phyloP scores from a whole-genome alignment of 2,888 invertebrate genomes.

The Lasius fuliginosus region DNA sequence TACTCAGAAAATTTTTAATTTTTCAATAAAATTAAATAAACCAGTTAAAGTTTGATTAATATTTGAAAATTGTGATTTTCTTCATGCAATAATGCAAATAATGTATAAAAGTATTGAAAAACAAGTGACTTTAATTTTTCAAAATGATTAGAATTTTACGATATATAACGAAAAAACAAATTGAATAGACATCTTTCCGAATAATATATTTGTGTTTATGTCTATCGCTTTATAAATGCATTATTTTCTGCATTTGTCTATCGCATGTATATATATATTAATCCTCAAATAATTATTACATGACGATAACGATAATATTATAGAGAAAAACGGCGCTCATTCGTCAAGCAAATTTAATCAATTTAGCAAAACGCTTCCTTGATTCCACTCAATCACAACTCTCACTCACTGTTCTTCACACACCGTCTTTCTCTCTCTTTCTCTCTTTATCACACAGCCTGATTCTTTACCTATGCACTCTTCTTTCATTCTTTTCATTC shows the following conservation, averaged over 20 bases:
- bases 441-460: neutral
- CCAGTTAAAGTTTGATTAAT: neutral
- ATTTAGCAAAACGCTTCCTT: constrained; percentile 34
- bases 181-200: neutral
- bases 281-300: neutral
- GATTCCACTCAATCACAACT: constrained; percentile 15
- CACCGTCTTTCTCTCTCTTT: constrained; percentile 26
- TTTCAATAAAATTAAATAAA: constrained; percentile 35
- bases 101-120: neutral
- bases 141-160: neutral
- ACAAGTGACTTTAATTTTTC: neutral
- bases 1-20: neutral
- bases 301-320: neutral
- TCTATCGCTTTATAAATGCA: neutral
- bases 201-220: neutral
- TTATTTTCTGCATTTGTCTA: constrained; percentile 6
- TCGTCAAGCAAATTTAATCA: constrained; percentile 29
- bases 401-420: constrained; percentile 31
- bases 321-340: constrained; percentile 18
- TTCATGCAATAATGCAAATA: neutral
- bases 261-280: neutral
- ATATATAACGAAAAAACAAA: neutral
- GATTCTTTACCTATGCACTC: constrained; percentile 1
- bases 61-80: neutral
- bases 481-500: constrained; percentile 19